Conservation (phyloP, 2,113 vertebrate genomes). For the Lucifuga dentata region DNA sequence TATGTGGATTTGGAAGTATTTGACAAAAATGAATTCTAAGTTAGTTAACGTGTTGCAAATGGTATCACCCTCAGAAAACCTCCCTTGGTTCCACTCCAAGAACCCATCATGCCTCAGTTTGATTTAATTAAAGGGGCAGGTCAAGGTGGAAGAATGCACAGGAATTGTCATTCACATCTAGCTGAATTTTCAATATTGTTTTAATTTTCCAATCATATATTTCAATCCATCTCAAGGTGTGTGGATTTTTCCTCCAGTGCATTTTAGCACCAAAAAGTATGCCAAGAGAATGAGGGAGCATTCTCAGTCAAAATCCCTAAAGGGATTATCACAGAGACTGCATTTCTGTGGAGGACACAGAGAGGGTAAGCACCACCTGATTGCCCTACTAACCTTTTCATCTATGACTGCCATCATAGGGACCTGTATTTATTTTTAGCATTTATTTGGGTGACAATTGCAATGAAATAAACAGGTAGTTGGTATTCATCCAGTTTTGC, state of each 20-base stretch:
- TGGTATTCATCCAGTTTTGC: neutral
- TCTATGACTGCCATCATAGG: constrained; percentile 19
- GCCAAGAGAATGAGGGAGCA: constrained; percentile 39
- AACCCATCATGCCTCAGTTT: constrained; percentile 4
- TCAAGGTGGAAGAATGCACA: no score
- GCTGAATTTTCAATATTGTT: neutral
- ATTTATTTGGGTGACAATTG: constrained; percentile 12
- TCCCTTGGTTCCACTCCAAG: no score
- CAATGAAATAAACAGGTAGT: neutral
- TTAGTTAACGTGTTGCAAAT: neutral
- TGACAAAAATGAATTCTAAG: neutral
- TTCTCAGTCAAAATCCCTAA: constrained; percentile 65
- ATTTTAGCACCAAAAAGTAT: constrained; percentile 37
- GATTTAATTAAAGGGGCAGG: constrained; percentile 10
- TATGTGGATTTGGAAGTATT: constrained; percentile 24
- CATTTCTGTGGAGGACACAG: constrained; percentile 65
- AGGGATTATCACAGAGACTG: constrained; percentile 69
- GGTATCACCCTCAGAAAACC: constrained; percentile 17
- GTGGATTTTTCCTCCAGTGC: constrained; percentile 23
- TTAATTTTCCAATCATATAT: neutral
- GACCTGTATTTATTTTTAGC: constrained; percentile 8
- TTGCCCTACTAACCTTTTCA: constrained; percentile 58
- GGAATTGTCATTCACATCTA: no score
- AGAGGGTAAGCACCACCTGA: constrained; percentile 56
- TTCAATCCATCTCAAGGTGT: constrained; percentile 23